A percentile compares a stretch with the other conserved stretches of the same genome.
Evolutionary conservation across 2,888 invertebrate genomes (phyloP).

Genomic region (Rhagonycha lutea): DNA sequence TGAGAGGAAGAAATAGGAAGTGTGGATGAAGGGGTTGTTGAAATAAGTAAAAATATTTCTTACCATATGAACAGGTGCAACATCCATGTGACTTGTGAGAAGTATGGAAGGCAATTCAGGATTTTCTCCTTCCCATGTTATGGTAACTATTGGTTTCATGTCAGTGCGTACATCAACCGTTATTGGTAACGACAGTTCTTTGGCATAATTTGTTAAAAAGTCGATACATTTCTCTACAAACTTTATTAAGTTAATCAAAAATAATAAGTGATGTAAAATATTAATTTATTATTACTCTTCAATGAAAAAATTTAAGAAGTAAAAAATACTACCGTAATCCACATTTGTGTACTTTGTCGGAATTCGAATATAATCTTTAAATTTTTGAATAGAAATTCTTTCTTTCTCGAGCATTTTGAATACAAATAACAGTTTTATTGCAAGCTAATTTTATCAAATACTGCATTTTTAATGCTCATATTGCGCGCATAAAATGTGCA

Average conservation of each 20-base stretch:
- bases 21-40: too few species aligned
- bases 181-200: too few species aligned
- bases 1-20: too few species aligned
- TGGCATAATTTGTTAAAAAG: too few species aligned
- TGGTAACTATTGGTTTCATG: constrained; percentile 69
- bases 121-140: constrained; percentile 77
- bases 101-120: constrained; percentile 70
- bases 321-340: not conserved
- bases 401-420: not conserved
- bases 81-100: constrained; percentile 92
- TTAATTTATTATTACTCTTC: not conserved
- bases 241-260: too few species aligned
- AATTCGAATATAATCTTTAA: not conserved
- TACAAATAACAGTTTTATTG: not conserved
- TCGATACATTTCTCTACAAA: too few species aligned
- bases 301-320: not conserved
- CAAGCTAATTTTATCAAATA: not conserved
- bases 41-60: too few species aligned
- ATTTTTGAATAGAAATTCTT: not conserved
- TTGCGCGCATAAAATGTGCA: not conserved
- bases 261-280: too few species aligned
- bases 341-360: not conserved
- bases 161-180: too few species aligned
- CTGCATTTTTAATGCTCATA: not conserved
- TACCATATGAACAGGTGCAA: constrained; percentile 81